phyloP scores from a whole-genome alignment of 2,888 invertebrate species.

The Nephrotoma flavescens region DNA sequence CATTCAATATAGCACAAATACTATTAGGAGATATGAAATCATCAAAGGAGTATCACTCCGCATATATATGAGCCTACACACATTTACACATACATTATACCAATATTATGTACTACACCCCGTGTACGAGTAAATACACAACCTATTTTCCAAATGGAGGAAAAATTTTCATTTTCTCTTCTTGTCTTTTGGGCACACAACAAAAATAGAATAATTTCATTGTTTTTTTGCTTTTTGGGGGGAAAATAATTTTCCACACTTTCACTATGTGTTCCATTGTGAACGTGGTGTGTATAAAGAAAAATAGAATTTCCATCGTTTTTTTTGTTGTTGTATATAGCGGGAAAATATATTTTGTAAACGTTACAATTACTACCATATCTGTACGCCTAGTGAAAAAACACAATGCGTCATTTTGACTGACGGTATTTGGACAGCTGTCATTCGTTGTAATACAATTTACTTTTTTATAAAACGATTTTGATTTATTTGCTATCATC shows the following conservation, averaged over 20 bases:
- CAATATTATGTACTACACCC: background rate
- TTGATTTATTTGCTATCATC: background rate
- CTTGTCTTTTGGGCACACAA: background rate
- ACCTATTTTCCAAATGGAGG: background rate
- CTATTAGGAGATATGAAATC: background rate
- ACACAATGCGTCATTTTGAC: slow-evolving; percentile 36
- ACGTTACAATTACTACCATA: slow-evolving; percentile 17
- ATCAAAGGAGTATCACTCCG: background rate
- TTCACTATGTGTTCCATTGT: background rate
- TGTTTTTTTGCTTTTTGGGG: background rate
- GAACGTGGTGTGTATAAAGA: background rate
- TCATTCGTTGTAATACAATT: slow-evolving; percentile 20
- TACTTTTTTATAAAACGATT: background rate
- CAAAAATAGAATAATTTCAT: background rate
- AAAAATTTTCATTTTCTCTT: background rate
- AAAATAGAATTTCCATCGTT: background rate
- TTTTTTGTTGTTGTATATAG: background rate
- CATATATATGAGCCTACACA: background rate
- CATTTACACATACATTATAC: background rate
- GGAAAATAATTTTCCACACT: background rate
- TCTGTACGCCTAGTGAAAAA: slow-evolving; percentile 32
- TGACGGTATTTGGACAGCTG: slow-evolving; percentile 34
- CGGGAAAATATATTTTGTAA: background rate
- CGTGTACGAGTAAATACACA: background rate
- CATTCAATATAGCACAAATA: background rate